These are phyloP conservation scores for Biston stratarius DNA, from an alignment of 2,888 invertebrate species.

Conservation along the genomic window DNA sequence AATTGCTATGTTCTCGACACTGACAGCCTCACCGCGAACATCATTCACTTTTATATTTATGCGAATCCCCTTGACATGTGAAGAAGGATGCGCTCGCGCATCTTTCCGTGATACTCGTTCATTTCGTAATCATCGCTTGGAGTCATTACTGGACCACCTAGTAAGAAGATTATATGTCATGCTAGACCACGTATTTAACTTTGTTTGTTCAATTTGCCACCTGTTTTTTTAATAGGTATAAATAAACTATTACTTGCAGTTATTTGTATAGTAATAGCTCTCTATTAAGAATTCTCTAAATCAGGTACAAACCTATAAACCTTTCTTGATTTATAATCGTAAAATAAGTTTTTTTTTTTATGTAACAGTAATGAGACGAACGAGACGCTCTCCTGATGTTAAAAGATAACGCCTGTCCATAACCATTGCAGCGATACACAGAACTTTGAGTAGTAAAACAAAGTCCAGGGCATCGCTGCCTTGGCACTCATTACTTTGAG, in stretches of 20 bases:
- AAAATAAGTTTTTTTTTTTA: no score
- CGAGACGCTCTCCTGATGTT: no score
- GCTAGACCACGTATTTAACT: conserved; percentile 1
- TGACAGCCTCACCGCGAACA: conserved; percentile 75
- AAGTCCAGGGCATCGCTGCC: no score
- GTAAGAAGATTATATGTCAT: conserved; percentile 21
- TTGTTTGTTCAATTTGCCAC: conserved; percentile 9
- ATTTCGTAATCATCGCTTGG: conserved; percentile 50
- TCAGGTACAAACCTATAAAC: no score
- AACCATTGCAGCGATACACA: no score
- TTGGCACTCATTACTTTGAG: no score
- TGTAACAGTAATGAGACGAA: no score
- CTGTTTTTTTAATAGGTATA: background rate
- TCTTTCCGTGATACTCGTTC: conserved; percentile 64
- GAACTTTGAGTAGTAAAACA: no score
- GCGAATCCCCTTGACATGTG: conserved; percentile 77
- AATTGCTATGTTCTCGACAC: conserved; percentile 75
- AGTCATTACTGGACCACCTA: conserved; percentile 31
- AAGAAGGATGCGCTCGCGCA: conserved; percentile 67
- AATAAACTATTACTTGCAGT: background rate
- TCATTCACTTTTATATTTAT: conserved; percentile 83
- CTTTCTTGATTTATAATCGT: no score
- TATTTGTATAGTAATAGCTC: background rate
- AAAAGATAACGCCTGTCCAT: no score
- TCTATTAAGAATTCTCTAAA: no score